These are phyloP conservation scores for Cichlasoma orientale DNA, from an alignment of 2,797 vertebrate species.

Conservation along the genomic window DNA sequence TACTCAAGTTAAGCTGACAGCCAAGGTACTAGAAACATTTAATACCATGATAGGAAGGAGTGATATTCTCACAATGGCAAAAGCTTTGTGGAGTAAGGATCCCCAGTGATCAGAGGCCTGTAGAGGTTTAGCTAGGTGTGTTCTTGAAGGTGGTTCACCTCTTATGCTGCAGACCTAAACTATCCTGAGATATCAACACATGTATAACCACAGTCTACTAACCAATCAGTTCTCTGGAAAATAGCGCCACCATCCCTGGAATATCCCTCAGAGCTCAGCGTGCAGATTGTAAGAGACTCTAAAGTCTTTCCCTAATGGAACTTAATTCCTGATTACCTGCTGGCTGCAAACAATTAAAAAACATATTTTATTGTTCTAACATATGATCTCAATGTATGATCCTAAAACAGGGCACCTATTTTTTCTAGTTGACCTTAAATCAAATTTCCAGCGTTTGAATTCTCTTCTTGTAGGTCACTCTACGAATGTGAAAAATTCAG, in stretches of 20 bases:
- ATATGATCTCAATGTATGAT: too few relatives aligned
- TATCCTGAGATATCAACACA: neutral
- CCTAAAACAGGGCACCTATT: too few relatives aligned
- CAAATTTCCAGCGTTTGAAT: too few relatives aligned
- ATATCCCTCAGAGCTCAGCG: neutral
- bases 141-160: neutral
- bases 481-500: neutral
- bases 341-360: neutral
- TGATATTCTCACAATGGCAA: neutral
- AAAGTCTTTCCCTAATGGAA: neutral
- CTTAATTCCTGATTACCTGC: neutral
- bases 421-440: too few relatives aligned
- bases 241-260: too few relatives aligned
- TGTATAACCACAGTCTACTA: neutral
- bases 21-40: neutral
- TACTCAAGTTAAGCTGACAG: neutral
- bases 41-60: neutral
- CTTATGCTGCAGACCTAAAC: neutral
- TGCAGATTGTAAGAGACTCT: neutral
- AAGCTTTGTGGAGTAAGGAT: neutral
- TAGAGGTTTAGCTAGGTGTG: neutral
- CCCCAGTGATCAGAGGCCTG: neutral
- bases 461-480: neutral
- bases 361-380: too few relatives aligned
- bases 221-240: neutral